Evolutionary conservation across 2,113 vertebrate species (phyloP).

Genomic region (Sander lucioperca): DNA sequence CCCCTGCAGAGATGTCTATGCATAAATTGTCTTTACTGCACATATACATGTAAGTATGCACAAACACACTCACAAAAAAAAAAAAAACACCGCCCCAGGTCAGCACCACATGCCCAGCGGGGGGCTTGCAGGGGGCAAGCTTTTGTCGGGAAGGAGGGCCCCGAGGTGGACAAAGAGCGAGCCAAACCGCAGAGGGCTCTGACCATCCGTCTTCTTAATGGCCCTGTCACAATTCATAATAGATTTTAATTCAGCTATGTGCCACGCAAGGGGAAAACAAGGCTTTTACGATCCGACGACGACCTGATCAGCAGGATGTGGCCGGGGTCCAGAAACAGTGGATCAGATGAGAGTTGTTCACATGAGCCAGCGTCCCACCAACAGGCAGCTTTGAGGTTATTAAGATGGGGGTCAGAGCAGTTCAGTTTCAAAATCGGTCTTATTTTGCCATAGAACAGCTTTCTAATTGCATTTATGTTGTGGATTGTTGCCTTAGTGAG

Average conservation of each 20-base stretch:
- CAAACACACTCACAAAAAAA: not conserved
- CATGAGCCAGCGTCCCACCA: not conserved
- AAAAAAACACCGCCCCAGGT: slow-evolving; percentile 38
- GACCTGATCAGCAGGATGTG: slow-evolving; percentile 25
- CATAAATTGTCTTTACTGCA: not conserved
- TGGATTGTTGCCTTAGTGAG: not conserved
- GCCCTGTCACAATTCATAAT: slow-evolving; percentile 79
- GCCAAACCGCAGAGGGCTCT: slow-evolving; percentile 52
- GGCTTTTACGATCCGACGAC: slow-evolving; percentile 37
- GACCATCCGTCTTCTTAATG: slow-evolving; percentile 80
- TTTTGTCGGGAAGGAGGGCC: slow-evolving; percentile 52
- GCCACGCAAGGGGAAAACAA: slow-evolving; percentile 52
- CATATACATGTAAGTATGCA: not conserved
- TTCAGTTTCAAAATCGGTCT: not conserved
- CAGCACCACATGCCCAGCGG: slow-evolving; percentile 50
- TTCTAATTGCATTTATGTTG: not conserved
- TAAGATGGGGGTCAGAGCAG: not conserved
- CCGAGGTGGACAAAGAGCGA: slow-evolving; percentile 59
- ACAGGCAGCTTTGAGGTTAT: slow-evolving; percentile 10
- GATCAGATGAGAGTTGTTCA: slow-evolving; percentile 11
- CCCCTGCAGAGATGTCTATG: not conserved
- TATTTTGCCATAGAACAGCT: not conserved
- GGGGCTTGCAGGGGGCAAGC: slow-evolving; percentile 58
- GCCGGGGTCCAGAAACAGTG: slow-evolving; percentile 45
- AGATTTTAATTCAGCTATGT: slow-evolving; percentile 77